These are phyloP conservation scores for Andrena bicolor DNA, from an alignment of 2,888 invertebrate genomes.

Conservation along the genomic window DNA sequence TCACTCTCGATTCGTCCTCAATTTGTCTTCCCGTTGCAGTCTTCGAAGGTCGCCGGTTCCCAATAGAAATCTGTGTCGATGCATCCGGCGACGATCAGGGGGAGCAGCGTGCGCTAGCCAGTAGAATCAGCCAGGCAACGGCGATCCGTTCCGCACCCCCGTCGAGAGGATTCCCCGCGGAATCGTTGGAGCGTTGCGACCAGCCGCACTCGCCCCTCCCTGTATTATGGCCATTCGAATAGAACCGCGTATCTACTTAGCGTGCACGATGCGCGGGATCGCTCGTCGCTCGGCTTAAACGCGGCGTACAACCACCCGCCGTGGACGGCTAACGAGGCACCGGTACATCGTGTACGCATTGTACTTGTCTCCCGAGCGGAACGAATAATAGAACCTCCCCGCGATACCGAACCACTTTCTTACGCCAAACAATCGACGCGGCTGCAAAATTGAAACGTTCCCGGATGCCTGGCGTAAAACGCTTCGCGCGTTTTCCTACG, in stretches of 20 bases:
- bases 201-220: conserved; percentile 38
- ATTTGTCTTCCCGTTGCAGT: conserved; percentile 13
- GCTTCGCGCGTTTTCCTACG: neutral
- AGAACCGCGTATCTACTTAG: conserved; percentile 67
- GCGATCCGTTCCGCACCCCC: conserved; percentile 51
- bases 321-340: conserved; percentile 62
- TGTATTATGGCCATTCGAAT: conserved; percentile 49
- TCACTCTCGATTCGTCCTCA: conserved; percentile 11
- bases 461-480: neutral
- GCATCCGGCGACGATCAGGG: conserved; percentile 2
- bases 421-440: conserved; percentile 23
- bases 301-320: conserved; percentile 60
- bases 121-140: conserved; percentile 3
- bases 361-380: conserved; percentile 58
- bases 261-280: conserved; percentile 60
- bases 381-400: conserved; percentile 46
- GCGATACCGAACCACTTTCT: conserved; percentile 22
- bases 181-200: conserved; percentile 56
- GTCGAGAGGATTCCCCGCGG: conserved; percentile 52
- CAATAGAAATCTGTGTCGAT: neutral
- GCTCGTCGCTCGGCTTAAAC: conserved; percentile 62
- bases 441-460: conserved; percentile 43
- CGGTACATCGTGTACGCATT: conserved; percentile 57
- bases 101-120: neutral
- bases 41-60: conserved; percentile 1